Evolutionary conservation across 1,140 invertebrate species (phyloP).

Genomic region (Pogonomyrmex barbatus): DNA sequence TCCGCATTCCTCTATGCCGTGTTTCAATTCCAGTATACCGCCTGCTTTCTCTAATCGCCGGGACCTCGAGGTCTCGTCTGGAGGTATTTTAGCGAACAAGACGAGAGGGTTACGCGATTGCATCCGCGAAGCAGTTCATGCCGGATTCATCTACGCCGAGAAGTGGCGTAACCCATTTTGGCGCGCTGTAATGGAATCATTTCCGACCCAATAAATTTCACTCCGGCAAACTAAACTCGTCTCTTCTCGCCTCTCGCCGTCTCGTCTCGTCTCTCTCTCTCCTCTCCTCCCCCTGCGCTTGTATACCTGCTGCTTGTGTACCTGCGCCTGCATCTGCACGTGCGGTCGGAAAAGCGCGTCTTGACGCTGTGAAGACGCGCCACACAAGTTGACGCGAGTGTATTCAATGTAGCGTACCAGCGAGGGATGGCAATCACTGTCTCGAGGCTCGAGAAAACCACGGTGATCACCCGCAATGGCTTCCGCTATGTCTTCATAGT

Average conservation of each 20-base stretch:
- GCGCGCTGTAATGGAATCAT: conserved; percentile 77
- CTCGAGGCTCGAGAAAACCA: conserved; percentile 48
- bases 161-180: conserved; percentile 68
- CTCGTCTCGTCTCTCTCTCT: neutral
- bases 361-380: neutral
- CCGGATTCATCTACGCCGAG: conserved; percentile 47
- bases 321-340: conserved; percentile 28
- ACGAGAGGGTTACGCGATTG: conserved; percentile 21
- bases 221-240: conserved; percentile 71
- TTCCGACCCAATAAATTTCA: conserved; percentile 79
- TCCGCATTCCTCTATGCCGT: neutral
- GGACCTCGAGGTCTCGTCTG: neutral
- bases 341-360: neutral
- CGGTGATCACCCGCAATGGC: conserved; percentile 25
- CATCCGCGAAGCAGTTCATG: conserved; percentile 58
- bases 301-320: neutral
- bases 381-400: conserved; percentile 15
- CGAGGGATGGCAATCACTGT: conserved; percentile 48
- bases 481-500: conserved; percentile 19
- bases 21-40: neutral
- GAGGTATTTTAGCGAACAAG: conserved; percentile 29
- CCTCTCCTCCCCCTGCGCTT: neutral
- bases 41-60: neutral
- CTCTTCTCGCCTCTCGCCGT: neutral
- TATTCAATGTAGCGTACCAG: conserved; percentile 18